phyloP scores from a whole-genome alignment of 92 coral and sea anemone genomes.

The Porites cylindrica region DNA sequence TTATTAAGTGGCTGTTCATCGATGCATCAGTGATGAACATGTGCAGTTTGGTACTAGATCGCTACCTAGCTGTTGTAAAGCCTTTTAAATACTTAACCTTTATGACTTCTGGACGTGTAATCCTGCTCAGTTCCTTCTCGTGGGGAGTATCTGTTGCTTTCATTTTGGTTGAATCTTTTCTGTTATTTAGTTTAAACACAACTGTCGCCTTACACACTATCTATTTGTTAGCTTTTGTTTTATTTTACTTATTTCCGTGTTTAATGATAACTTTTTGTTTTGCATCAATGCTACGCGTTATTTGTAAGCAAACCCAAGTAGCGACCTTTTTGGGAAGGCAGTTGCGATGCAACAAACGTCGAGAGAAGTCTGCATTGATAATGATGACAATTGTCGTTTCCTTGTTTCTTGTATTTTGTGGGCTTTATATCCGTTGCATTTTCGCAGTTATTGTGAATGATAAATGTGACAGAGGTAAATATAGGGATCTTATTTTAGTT shows the following conservation, averaged over 20 bases:
- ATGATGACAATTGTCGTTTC: conserved; percentile 9
- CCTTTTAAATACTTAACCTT: background rate
- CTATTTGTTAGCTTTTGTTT: background rate
- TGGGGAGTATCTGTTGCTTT: conserved; percentile 7
- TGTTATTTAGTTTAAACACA: background rate
- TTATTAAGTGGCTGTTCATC: background rate
- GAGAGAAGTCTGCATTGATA: background rate
- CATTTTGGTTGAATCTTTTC: background rate
- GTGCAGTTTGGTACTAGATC: background rate
- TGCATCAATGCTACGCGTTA: background rate
- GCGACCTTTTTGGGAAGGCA: background rate
- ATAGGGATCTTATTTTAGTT: background rate
- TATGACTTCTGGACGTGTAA: background rate
- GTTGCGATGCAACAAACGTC: conserved; percentile 9
- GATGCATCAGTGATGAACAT: background rate
- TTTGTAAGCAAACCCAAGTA: background rate
- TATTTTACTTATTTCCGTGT: conserved; percentile 5
- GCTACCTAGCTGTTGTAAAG: background rate
- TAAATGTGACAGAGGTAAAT: background rate
- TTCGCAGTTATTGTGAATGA: background rate
- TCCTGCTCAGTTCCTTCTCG: background rate
- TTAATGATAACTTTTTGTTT: conserved; percentile 9
- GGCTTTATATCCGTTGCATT: background rate
- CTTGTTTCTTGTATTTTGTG: background rate
- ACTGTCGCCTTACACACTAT: background rate